Base-by-base conservation (phyloP, 2,888 invertebrate genomes). In the Lasioglossum calceatum region DNA sequence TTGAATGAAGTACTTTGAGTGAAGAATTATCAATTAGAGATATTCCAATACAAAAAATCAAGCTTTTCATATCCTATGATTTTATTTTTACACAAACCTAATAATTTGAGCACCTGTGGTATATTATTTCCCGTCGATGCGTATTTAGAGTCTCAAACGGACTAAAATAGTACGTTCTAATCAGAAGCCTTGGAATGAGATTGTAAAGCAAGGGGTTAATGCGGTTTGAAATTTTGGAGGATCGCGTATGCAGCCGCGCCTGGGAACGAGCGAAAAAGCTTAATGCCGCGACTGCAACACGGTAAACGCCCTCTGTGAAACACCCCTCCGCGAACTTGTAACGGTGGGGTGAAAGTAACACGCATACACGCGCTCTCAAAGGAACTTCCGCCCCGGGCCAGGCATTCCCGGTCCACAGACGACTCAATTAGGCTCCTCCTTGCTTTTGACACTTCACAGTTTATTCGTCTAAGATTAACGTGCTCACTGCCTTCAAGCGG, bases 371-470 rank as follows among this genome's bases (percentile, higher is more conserved):
- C 77, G n/a, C 61, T 67, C 47, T 16, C 77, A 42, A 50, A 72
- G 32, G 78, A 85, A 67, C 73, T 83, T 82, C 64, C 80, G 36
- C 75, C 39, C 67, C 58, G 14, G 27, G 47, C 81, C 12, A 44
- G 70, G 39, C 58, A 61, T 71, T 76, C 79, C 79, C 76, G 54
- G 72, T 72, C 54, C 77, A 79, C 70, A 84, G 80, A 83, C 85
- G 87, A 87, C 74, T 90, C 82, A 88, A 90, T 88, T 90, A 86
- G 81, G 76, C 73, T 74, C 80, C 85, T 87, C 77, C 78, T 88
- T 90, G 87, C 83, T 87, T 88, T 85, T 86, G 85, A 87, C 87
- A 84, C 87, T 83, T 86, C 10, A 39, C 74, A 54, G 79, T 77
- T 85, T 70, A 73, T 76, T 58, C 84, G 39, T 32, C 32, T 77